These are phyloP conservation scores for Mastomys coucha DNA, from an alignment of 2,113 vertebrate genomes.

Conservation along the genomic window DNA sequence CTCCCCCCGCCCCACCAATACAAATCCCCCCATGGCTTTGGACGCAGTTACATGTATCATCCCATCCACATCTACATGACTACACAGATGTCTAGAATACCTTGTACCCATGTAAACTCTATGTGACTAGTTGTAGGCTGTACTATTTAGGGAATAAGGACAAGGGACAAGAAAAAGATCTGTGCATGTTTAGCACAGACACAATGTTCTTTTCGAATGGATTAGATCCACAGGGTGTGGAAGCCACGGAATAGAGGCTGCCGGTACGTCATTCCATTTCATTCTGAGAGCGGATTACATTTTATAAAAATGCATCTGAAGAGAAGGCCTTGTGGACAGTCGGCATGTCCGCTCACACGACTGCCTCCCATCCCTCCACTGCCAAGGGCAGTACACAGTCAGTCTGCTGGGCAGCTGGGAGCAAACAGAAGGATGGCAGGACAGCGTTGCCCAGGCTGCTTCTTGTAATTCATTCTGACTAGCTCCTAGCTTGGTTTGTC, in stretches of 20 bases:
- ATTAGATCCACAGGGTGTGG: neutral
- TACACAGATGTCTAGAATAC: neutral
- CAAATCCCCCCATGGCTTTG: neutral
- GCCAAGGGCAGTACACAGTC: neutral
- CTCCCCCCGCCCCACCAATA: neutral
- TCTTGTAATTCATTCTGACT: neutral
- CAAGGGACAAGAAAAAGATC: neutral
- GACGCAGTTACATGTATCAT: neutral
- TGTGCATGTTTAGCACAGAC: neutral
- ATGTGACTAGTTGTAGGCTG: neutral
- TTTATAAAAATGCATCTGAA: neutral
- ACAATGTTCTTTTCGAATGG: neutral
- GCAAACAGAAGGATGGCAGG: neutral
- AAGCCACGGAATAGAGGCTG: too few relatives aligned
- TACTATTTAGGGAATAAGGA: slow-evolving; percentile 5
- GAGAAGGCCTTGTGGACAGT: neutral
- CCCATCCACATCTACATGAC: neutral
- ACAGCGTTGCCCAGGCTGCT: neutral
- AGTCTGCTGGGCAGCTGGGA: neutral
- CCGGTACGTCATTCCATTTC: neutral
- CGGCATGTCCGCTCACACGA: neutral
- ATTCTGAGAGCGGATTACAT: neutral
- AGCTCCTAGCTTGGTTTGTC: neutral
- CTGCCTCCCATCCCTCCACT: too few relatives aligned
- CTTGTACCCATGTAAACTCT: neutral